phyloP scores from a whole-genome alignment of 1,140 invertebrate genomes.

The Colletes latitarsis region DNA sequence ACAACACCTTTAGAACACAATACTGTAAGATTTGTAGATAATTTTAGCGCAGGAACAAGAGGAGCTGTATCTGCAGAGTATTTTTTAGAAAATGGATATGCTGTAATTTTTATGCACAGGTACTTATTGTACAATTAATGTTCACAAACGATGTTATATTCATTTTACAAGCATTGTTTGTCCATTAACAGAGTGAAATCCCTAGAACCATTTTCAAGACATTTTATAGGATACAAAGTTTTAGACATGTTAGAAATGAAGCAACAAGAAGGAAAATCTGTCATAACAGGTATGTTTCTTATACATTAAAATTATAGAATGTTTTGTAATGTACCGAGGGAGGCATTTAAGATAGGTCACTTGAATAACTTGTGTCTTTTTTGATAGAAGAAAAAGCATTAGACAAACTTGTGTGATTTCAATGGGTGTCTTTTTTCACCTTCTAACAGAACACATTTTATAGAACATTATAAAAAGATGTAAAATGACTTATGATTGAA shows the following conservation, averaged over 20 bases:
- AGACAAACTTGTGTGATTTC: too few relatives aligned
- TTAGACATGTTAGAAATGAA: slow-evolving; percentile 90
- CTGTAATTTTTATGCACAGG: slow-evolving; percentile 91
- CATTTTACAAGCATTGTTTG: neutral
- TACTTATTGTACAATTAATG: slow-evolving; percentile 50
- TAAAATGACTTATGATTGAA: too few relatives aligned
- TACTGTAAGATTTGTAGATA: slow-evolving; percentile 98
- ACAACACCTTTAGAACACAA: slow-evolving; percentile 98
- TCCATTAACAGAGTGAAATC: slow-evolving; percentile 85
- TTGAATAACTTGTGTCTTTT: too few relatives aligned
- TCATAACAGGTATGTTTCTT: slow-evolving; percentile 80
- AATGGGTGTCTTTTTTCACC: too few relatives aligned
- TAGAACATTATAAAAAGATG: too few relatives aligned
- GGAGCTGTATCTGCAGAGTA: slow-evolving; percentile 97
- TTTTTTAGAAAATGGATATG: slow-evolving; percentile 92
- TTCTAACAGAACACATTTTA: too few relatives aligned
- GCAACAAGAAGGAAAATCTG: slow-evolving; percentile 83
- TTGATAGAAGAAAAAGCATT: too few relatives aligned
- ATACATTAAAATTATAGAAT: neutral
- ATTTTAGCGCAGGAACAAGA: slow-evolving; percentile 97
- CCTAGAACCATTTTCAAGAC: slow-evolving; percentile 93
- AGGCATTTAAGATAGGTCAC: too few relatives aligned
- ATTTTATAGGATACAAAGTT: slow-evolving; percentile 90
- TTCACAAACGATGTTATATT: neutral
- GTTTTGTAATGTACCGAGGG: slow-evolving; percentile 6